Evolutionary conservation across 2,113 vertebrate species (phyloP), one percentile per base, ranked within the genome.

Genomic region (Actenoides hombroni): DNA sequence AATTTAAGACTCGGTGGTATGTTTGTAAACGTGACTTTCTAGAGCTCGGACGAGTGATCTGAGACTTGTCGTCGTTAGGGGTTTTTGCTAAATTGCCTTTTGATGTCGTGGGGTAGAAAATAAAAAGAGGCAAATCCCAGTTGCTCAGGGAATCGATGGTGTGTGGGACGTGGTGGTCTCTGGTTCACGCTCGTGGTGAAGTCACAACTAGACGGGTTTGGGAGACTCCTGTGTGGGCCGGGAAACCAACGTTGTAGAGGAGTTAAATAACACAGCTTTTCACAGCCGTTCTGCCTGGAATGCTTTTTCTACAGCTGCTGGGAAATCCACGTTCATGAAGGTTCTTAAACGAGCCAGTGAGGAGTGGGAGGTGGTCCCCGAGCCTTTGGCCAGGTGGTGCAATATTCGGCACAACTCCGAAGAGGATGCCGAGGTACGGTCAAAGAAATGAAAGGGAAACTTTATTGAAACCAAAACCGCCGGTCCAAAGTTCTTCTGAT

Each of bases 351-450:
- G 98, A 92, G 97, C 98, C 28, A 97, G 59, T 29, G 86, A 98
- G 29, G 99, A 99, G 8, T 99, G 99, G 99, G 99, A 99, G 28
- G 98, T 99, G 31, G 99, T 99, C 89, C 99, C 98, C 1, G 99
- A 99, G 86, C 99, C 99, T 3, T 97, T 99, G 95, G 99, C 98
- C 90, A 98, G 99, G 23, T 99, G 99, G 99, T 99, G 99, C 98
- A 99, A 99, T 40, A 98, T 99, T 31, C 98, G 99, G 77, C 95
- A 96, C 46, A 98, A 98, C 26, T 98, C 98, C 83, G 98, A 99
- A 69, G 94, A 96, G 16, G 98, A 99, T 6, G 98, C 97, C 85
- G 98, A 99, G 99, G 99, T 99, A 98, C 5, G 65, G 63, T 63
- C 6, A 78, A 54, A n/a, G 44, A n/a, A 33, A 25, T 2, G 1